These are phyloP conservation scores for Aphelocoma californica DNA, from an alignment of 2,797 vertebrate genomes.

Conservation along the genomic window DNA sequence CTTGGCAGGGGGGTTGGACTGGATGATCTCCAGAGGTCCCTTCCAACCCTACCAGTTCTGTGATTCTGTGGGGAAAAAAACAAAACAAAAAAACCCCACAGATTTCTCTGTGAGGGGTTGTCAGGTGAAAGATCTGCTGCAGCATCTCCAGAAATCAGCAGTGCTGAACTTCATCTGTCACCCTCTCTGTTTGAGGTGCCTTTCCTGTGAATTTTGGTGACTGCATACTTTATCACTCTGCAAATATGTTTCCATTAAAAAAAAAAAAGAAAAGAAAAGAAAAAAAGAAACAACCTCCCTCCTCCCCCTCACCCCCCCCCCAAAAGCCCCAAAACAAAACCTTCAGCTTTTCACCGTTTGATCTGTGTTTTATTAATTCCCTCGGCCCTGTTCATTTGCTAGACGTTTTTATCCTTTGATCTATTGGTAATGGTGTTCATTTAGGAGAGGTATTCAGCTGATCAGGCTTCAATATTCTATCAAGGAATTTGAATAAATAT, in stretches of 20 bases:
- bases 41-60: background rate
- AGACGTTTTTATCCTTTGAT: background rate
- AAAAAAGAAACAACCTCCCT: too few relatives aligned
- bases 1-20: background rate
- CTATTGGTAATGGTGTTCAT: background rate
- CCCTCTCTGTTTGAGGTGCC: background rate
- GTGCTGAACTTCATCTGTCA: background rate
- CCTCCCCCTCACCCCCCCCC: too few relatives aligned
- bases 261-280: background rate
- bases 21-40: too few relatives aligned
- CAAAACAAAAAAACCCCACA: too few relatives aligned
- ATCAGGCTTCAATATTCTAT: background rate
- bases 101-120: background rate
- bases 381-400: background rate
- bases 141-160: background rate
- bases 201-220: background rate
- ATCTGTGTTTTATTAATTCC: slow-evolving; percentile 18
- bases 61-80: background rate
- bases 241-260: background rate
- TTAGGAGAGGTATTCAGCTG: background rate
- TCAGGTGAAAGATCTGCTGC: background rate
- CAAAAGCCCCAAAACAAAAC: background rate
- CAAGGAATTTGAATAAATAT: background rate
- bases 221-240: background rate
- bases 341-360: background rate